Base-by-base conservation (phyloP, 2,797 vertebrate genomes). In the Schizopygopsis pylzovi region DNA sequence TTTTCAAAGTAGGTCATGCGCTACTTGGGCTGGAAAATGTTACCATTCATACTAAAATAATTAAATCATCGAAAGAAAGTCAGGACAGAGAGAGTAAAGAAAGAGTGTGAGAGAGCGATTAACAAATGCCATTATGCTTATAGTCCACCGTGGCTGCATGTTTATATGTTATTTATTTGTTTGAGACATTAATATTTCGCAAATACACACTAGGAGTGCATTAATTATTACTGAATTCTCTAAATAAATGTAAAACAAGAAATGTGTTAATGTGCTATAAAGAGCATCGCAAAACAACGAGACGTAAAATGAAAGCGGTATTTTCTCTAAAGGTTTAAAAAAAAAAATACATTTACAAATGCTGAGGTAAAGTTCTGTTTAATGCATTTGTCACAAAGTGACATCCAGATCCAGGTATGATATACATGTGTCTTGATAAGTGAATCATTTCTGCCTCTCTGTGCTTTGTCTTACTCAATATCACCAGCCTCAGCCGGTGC, bases 11-110 rank as follows among this genome's bases (percentile, higher is more conserved):
- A 93, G 94, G 93, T 94, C 94, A 94, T 91, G 86, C 77, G 81
- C 90, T 89, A 87, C 89, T 92, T 88, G 89, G 91, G 89, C 92
- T 94, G 94, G 93, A 95, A 95, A 94, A 94, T 91, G 90, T 95
- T 93, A 93, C 90, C 85, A 90, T 89, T 92, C 91, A 93, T 94
- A 93, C 92, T 94, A 70, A 81, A 88, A 87, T 89, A 93, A 93
- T 95, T 93, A 94, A 94, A 94, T 95, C 94, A 95, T 92, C 78
- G 86, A 83, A 83, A 68, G 81, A 93, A 89, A 89, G 82, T 85
- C 78, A 81, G 52, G 11, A 84, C 1, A 77, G 49, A 73, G 22
- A 41, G 13, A 39, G 81, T 13, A 28, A 28, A 41, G 33, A 81
- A n/a, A 33, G 18, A 13, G n/a, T 10, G 25, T 52, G 20, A 59